phyloP scores from a whole-genome alignment of 2,888 invertebrate species.

The Ormyrus rosae region DNA sequence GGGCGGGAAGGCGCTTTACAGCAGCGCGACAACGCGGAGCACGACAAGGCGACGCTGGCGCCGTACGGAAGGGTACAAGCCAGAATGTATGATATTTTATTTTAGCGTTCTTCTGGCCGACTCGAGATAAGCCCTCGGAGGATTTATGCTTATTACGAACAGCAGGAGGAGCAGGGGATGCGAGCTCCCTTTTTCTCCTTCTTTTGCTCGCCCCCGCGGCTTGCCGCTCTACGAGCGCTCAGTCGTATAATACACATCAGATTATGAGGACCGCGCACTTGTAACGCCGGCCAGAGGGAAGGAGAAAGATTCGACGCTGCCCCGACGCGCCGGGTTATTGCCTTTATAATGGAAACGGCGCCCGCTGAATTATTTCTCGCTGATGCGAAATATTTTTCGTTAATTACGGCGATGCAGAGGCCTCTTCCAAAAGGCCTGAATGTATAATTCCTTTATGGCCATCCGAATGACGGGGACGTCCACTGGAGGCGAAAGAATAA shows the following conservation, averaged over 20 bases:
- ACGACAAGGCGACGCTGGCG: constrained; percentile 44
- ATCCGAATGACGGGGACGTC: constrained; percentile 1
- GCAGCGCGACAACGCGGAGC: background rate
- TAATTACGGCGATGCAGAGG: constrained; percentile 38
- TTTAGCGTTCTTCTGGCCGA: constrained; percentile 73
- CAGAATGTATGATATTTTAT: constrained; percentile 75
- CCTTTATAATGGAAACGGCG: constrained; percentile 69
- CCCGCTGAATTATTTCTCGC: constrained; percentile 62
- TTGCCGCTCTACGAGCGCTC: constrained; percentile 39
- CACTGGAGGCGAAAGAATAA: constrained; percentile 23
- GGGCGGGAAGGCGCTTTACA: constrained; percentile 1
- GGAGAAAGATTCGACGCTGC: constrained; percentile 9
- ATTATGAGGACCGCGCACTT: constrained; percentile 67
- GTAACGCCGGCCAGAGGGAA: constrained; percentile 57
- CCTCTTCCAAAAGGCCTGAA: constrained; percentile 31
- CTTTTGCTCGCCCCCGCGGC: constrained; percentile 46
- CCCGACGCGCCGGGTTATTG: constrained; percentile 63
- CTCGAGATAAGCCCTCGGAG: constrained; percentile 74
- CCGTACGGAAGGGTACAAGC: constrained; percentile 65
- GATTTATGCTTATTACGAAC: constrained; percentile 75
- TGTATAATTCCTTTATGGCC: constrained; percentile 42
- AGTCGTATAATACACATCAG: constrained; percentile 69
- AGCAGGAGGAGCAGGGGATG: constrained; percentile 55
- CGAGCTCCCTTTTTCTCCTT: constrained; percentile 43
- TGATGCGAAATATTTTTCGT: constrained; percentile 55